phyloP scores from a whole-genome alignment of 2,113 vertebrate species.

The Gadus chalcogrammus region DNA sequence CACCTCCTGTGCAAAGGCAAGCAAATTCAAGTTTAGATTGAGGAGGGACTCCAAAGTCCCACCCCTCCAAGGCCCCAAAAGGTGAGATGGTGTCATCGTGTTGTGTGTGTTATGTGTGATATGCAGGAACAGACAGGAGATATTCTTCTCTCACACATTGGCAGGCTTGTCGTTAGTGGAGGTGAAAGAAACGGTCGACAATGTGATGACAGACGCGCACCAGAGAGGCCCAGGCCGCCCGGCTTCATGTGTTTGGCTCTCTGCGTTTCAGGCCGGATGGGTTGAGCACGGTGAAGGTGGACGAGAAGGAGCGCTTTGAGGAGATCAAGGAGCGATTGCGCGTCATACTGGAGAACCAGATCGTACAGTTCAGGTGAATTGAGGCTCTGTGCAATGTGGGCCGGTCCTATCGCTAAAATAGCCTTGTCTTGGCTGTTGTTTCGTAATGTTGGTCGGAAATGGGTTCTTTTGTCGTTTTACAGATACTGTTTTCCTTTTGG shows the following conservation, averaged over 20 bases:
- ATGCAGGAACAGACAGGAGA: slow-evolving; percentile 24
- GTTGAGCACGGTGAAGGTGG: slow-evolving; percentile 94
- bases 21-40: slow-evolving; percentile 96
- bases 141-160: background rate
- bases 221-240: background rate
- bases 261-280: slow-evolving; percentile 86
- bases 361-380: slow-evolving; percentile 95
- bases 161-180: background rate
- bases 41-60: slow-evolving; percentile 89
- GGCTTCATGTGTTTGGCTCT: slow-evolving; percentile 41
- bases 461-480: slow-evolving; percentile 34
- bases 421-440: background rate
- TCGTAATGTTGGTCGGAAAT: slow-evolving; percentile 9
- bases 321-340: slow-evolving; percentile 98
- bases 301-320: slow-evolving; percentile 98
- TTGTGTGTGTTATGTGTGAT: slow-evolving; percentile 41
- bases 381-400: slow-evolving; percentile 2
- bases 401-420: background rate
- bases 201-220: slow-evolving; percentile 23
- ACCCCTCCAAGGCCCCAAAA: slow-evolving; percentile 80
- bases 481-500: slow-evolving; percentile 99
- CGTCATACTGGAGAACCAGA: slow-evolving; percentile 95
- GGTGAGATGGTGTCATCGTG: slow-evolving; percentile 77
- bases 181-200: slow-evolving; percentile 2
- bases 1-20: slow-evolving; percentile 79